Evolutionary conservation across 1,140 invertebrate genomes (phyloP).

Genomic region (Pogonus chalceus): DNA sequence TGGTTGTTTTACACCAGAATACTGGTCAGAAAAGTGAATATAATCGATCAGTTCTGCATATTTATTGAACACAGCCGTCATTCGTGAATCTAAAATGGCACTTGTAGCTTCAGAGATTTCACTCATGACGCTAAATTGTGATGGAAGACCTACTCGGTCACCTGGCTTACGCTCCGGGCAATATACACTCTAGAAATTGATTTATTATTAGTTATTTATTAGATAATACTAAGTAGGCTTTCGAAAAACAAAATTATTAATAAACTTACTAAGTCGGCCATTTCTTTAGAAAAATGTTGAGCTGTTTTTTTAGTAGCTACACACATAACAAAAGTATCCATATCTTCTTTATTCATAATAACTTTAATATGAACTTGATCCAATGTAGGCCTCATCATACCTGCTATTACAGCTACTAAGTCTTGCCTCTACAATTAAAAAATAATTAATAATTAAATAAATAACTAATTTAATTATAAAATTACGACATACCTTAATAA

Average conservation of each 20-base stretch:
- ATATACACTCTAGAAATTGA: constrained; percentile 61
- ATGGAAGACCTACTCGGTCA: constrained; percentile 79
- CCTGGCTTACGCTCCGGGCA: constrained; percentile 82
- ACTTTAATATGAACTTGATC: constrained; percentile 83
- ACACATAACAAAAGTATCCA: constrained; percentile 90
- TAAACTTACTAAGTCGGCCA: constrained; percentile 75
- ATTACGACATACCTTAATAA: constrained; percentile 61
- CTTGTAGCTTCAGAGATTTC: constrained; percentile 82
- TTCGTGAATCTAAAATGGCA: constrained; percentile 73
- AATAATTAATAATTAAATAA: constrained; percentile 5
- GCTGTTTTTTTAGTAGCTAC: constrained; percentile 84
- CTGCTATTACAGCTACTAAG: constrained; percentile 75
- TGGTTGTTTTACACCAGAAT: constrained; percentile 75
- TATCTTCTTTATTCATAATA: constrained; percentile 79
- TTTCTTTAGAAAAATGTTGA: constrained; percentile 77
- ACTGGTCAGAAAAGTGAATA: constrained; percentile 96
- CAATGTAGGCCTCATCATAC: constrained; percentile 70
- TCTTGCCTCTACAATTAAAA: constrained; percentile 68
- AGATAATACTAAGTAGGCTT: background rate
- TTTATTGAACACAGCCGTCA: constrained; percentile 72
- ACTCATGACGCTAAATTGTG: constrained; percentile 72
- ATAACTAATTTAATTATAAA: constrained; percentile 11
- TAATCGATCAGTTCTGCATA: constrained; percentile 84
- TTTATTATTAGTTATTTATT: constrained; percentile 1
- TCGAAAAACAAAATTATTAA: background rate